phyloP scores from a whole-genome alignment of 2,797 vertebrate genomes.

The Myiotriccus ornatus region DNA sequence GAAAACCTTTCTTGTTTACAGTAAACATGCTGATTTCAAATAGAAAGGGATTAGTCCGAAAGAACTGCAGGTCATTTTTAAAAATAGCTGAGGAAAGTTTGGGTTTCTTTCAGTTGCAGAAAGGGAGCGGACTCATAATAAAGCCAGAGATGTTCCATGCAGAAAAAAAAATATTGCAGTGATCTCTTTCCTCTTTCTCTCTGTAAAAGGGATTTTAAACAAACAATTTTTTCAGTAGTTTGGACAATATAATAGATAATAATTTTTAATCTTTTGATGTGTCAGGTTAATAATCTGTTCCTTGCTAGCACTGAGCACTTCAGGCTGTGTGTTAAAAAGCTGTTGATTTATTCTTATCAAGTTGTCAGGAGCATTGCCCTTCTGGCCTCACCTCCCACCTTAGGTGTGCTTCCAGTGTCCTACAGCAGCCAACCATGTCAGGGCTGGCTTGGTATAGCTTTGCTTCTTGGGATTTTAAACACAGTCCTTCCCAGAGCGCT shows the following conservation, averaged over 20 bases:
- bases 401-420: background rate
- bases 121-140: background rate
- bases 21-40: background rate
- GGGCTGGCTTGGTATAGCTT: background rate
- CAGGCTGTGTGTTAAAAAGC: background rate
- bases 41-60: background rate
- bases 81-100: background rate
- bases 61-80: background rate
- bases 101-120: background rate
- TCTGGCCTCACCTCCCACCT: background rate
- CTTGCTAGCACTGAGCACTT: background rate
- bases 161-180: background rate
- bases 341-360: background rate
- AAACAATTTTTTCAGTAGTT: background rate
- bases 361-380: background rate
- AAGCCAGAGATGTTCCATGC: background rate
- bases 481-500: background rate
- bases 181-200: background rate
- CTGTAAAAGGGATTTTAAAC: background rate
- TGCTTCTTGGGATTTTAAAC: no score
- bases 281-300: background rate
- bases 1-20: background rate
- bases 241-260: background rate
- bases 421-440: fast-evolving
- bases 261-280: background rate